Evolutionary conservation across 2,113 vertebrate genomes (phyloP).

Genomic region (Odocoileus virginianus): DNA sequence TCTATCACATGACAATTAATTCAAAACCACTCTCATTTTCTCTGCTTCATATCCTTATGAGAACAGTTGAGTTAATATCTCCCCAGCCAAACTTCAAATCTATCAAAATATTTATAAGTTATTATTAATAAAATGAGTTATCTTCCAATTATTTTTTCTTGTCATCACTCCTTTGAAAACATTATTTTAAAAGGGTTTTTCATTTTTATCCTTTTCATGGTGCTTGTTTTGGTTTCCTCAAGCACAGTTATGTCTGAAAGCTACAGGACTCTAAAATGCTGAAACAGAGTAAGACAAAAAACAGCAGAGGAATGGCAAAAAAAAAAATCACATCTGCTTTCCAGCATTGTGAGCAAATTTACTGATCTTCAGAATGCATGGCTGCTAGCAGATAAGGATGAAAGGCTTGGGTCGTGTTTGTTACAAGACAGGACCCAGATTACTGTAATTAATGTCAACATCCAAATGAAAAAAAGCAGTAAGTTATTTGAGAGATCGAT

Average conservation of each 20-base stretch:
- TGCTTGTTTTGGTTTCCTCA: slow-evolving; percentile 45
- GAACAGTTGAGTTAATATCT: slow-evolving; percentile 20
- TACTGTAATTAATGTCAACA: slow-evolving; percentile 38
- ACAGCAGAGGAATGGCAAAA: not conserved
- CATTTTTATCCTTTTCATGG: slow-evolving; percentile 11
- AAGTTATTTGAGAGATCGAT: slow-evolving; percentile 23
- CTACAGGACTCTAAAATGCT: slow-evolving; percentile 25
- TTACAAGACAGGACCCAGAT: not conserved
- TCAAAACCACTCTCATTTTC: slow-evolving; percentile 43
- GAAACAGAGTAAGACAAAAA: slow-evolving; percentile 15
- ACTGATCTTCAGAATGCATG: slow-evolving; percentile 40
- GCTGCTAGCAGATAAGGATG: slow-evolving; percentile 34
- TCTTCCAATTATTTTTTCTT: slow-evolving; percentile 26
- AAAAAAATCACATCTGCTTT: slow-evolving; percentile 11
- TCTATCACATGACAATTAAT: slow-evolving; percentile 38
- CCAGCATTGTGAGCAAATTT: not conserved
- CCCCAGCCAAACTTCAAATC: not conserved
- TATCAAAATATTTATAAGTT: slow-evolving; percentile 56
- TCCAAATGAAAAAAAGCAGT: not conserved
- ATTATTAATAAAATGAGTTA: slow-evolving; percentile 48
- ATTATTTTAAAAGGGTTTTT: slow-evolving; percentile 40
- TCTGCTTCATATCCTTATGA: slow-evolving; percentile 10
- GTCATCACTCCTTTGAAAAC: slow-evolving; percentile 30
- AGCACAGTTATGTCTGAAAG: slow-evolving; percentile 31
- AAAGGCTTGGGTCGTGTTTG: slow-evolving; percentile 6